Percentiles rank a stretch among this genome's conserved stretches.
Conservation (phyloP, 2,113 vertebrate genomes). For the Brachirus orientalis region DNA sequence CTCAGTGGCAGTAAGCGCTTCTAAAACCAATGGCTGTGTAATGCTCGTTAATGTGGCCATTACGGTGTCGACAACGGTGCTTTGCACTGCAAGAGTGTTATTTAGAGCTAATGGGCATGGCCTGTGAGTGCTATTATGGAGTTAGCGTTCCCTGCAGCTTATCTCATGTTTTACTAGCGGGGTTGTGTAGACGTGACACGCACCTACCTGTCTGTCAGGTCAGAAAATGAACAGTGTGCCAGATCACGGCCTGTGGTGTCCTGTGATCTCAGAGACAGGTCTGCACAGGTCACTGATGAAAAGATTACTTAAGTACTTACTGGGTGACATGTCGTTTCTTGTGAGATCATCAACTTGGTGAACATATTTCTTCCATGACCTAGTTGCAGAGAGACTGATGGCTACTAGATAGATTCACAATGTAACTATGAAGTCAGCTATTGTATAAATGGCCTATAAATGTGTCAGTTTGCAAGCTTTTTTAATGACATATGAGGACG, state of each 20-base stretch:
- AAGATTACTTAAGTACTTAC: slow-evolving; percentile 42
- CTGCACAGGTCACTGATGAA: slow-evolving; percentile 47
- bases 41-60: slow-evolving; percentile 76
- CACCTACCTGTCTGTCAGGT: slow-evolving; percentile 45
- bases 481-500: not conserved
- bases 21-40: slow-evolving; percentile 78
- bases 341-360: slow-evolving; percentile 30
- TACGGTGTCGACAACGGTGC: slow-evolving; percentile 62
- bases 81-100: slow-evolving; percentile 63
- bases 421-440: not conserved
- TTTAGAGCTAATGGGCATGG: slow-evolving; percentile 72
- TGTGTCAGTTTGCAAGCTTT: not conserved
- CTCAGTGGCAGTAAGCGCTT: slow-evolving; percentile 63
- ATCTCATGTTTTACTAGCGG: slow-evolving; percentile 40
- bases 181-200: slow-evolving; percentile 25
- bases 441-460: not conserved
- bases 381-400: not conserved
- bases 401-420: not conserved
- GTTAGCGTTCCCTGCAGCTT: slow-evolving; percentile 56
- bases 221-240: slow-evolving; percentile 18
- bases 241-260: slow-evolving; percentile 44
- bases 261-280: slow-evolving; percentile 21
- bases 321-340: slow-evolving; percentile 23
- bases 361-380: not conserved
- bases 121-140: slow-evolving; percentile 67